Evolutionary conservation across 2,113 vertebrate genomes (phyloP), one percentile per base, ranked within the genome.

Genomic region (Morone chrysops): DNA sequence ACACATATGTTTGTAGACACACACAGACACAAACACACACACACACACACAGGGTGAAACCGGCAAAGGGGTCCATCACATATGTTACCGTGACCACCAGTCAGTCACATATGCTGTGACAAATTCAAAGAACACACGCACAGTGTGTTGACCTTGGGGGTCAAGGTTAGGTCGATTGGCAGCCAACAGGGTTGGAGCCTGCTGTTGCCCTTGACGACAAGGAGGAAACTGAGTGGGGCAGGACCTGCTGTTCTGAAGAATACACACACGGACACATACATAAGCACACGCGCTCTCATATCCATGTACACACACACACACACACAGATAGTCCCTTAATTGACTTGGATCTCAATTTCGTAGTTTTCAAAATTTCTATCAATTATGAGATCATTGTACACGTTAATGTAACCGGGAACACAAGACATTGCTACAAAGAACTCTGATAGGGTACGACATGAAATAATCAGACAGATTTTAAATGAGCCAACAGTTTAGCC

Each of bases 191-290:
- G 66, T 53, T 80, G 78, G 45, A 82, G 73, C 87, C 89, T 83
- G 86, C 90, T 89, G 92, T 89, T 92, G 88, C 91, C 87, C 89
- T 93, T 91, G 93, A 89, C 86, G 57, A 86, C 75, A 51, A 70
- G 81, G 41, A 81, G 71, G 80, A 88, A 80, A 70, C 78, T 74
- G 78, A 81, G 81, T 51, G 79, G 80, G 76, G 70, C 62, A 85
- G 25, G 77, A 86, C 80, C 82, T 83, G 81, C 87, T 90, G 83
- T 61, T 76, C 38, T 36, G 8, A 25, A 31, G 56, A 53, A 51
- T 20, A 54, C 67, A 71, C 22, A 73, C 50, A 70, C 6, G n/a
- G 41, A 81, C 54, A 81, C 78, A 78, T 17, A 57, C 48, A 57
- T 2, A 12, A 36, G 7, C 36, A 4, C 70, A 73, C 36, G 18